Evolutionary conservation across 2,113 vertebrate genomes (phyloP).

Genomic region (Prinia subflava): DNA sequence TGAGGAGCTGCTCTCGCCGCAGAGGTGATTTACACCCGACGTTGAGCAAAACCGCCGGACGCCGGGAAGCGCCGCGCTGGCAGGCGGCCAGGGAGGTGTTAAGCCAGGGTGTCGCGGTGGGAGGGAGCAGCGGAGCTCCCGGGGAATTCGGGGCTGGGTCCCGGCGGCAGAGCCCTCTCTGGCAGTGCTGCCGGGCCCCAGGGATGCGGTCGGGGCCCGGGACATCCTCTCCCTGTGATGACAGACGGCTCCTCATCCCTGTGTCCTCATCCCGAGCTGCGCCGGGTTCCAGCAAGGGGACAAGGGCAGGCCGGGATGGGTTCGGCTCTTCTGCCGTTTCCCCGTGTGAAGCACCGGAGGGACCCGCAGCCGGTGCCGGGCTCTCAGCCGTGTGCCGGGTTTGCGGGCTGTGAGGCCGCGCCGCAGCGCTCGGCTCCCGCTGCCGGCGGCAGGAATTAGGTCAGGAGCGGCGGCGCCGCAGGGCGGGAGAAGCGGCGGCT

Average conservation of each 20-base stretch:
- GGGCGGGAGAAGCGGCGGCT: neutral
- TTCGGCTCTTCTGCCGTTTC: neutral
- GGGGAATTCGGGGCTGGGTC: no score
- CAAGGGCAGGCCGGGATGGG: accelerated
- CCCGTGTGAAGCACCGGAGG: neutral
- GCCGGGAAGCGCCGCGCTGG: neutral
- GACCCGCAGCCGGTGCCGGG: neutral
- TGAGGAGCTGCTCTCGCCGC: neutral
- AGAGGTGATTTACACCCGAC: neutral
- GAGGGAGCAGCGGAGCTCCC: neutral
- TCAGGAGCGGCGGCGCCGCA: neutral
- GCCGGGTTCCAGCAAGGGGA: neutral
- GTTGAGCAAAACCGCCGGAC: neutral
- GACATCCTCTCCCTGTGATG: neutral
- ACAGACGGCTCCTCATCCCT: neutral
- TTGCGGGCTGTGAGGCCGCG: neutral
- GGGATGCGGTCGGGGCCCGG: neutral
- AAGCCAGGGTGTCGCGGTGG: accelerated
- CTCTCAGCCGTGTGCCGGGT: neutral
- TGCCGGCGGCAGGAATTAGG: slow-evolving; percentile 11
- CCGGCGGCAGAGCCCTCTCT: neutral
- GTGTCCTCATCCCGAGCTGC: accelerated
- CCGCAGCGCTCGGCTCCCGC: neutral
- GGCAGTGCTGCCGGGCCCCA: neutral
- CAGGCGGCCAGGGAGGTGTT: neutral